Conservation (phyloP, 2,888 invertebrate genomes). For the Adelognathus sp. region DNA sequence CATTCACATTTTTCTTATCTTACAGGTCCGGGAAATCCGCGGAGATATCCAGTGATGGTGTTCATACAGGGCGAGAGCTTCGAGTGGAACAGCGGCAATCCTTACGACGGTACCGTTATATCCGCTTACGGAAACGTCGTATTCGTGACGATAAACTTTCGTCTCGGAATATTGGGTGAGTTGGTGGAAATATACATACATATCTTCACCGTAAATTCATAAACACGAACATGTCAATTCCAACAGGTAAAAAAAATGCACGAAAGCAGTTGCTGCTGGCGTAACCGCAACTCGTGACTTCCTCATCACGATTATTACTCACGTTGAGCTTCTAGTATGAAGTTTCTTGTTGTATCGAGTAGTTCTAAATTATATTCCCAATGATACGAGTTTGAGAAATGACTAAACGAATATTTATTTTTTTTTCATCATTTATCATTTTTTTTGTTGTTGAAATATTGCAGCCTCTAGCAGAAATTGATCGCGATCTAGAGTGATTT, state of each 20-base stretch:
- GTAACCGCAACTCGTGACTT: no score
- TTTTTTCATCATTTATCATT: no score
- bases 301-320: no score
- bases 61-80: conserved; percentile 98
- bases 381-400: no score
- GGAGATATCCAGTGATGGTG: conserved; percentile 92
- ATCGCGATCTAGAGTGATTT: no score
- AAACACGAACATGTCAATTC: neutral
- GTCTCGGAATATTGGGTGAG: conserved; percentile 92
- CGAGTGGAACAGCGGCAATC: conserved; percentile 98
- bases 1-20: conserved; percentile 26
- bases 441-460: no score
- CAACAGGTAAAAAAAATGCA: neutral
- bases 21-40: conserved; percentile 73
- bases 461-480: no score
- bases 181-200: conserved; percentile 59
- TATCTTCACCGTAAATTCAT: neutral
- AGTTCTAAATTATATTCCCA: no score
- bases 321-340: no score
- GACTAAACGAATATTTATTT: no score
- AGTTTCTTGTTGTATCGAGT: no score
- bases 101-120: conserved; percentile 96
- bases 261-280: no score
- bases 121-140: conserved; percentile 95
- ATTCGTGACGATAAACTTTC: conserved; percentile 92